Evolutionary conservation across 1,140 invertebrate genomes (phyloP), one percentile per base, ranked within the genome.

Genomic region (Dreissena polymorpha): DNA sequence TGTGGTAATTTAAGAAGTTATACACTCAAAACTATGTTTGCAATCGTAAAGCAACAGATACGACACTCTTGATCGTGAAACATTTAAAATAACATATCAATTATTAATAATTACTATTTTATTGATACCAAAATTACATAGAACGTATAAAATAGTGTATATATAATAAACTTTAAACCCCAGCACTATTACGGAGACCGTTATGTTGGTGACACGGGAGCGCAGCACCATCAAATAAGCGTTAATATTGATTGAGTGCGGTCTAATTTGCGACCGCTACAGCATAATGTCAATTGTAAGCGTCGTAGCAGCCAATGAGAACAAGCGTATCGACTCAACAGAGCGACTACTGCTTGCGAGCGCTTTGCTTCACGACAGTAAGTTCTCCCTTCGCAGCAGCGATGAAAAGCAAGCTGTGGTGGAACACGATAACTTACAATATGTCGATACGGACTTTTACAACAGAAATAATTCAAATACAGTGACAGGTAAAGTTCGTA

Each of bases 321-420:
- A 82, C 16, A 77, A 84, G 67, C 85, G 90, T 78, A 89, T 91
- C 77, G 89, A 91, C 85, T 91, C 90, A 55, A 89, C 87, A n/a
- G 88, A 90, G 77, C 84, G 89, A 74, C 82, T 18, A 23, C 74
- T 18, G 74, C 10, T 25, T 16, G 67, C 27, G 13, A 67, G 55
- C 13, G 39, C 16, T 23, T 79, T 49, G 71, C 70, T 75, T 67
- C 65, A 71, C 16, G 57, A 18, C 16, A 23, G 57, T 23, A 23
- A 60, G 57, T 39, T 63, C 49, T 53, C 60, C 75, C 64, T 53
- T 71, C 29, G 49, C 68, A 50, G 57, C 57, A 23, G 39, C 10
- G 69, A 73, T 57, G 57, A 68, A 27, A 49, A 73, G 14, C 63
- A 76, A 81, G 60, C 57, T 39, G 50, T 27, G n/a, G 64, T 68